A percentile compares a stretch with the other conserved stretches of the same genome.
Evolutionary conservation across 2,797 vertebrate species (phyloP).

Genomic region (Gymnothorax reevesii): DNA sequence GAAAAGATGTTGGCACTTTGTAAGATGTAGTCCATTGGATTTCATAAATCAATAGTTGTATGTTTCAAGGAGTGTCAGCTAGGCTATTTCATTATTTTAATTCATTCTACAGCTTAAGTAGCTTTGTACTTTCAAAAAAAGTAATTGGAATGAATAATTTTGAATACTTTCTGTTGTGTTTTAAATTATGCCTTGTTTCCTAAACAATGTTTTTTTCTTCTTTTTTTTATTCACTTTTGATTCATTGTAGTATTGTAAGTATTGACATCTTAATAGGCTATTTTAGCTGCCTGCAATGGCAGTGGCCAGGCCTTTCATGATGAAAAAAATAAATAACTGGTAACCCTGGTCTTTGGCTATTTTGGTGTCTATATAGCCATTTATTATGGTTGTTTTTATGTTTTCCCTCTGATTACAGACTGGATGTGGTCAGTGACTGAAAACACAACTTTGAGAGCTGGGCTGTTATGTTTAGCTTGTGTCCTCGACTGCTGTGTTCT

Average conservation of each 20-base stretch:
- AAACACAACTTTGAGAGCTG: slow-evolving; percentile 45
- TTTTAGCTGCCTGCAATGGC: background rate
- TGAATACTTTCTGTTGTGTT: slow-evolving; percentile 1
- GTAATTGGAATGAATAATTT: background rate
- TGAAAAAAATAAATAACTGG: background rate
- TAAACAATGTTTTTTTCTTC: slow-evolving; percentile 3
- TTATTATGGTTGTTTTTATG: slow-evolving; percentile 64
- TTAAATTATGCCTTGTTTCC: background rate
- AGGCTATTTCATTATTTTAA: background rate
- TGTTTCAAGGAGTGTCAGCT: background rate
- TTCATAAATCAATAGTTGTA: background rate
- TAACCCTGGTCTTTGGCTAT: slow-evolving; percentile 57
- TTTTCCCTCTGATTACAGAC: slow-evolving; percentile 69
- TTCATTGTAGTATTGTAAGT: too few species aligned
- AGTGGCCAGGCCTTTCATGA: slow-evolving; percentile 8
- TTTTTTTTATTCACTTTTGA: slow-evolving; percentile 39
- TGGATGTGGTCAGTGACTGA: slow-evolving; percentile 55
- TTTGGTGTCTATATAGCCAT: slow-evolving; percentile 53
- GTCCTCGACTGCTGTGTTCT: slow-evolving; percentile 25
- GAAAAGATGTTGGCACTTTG: background rate
- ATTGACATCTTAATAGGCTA: background rate
- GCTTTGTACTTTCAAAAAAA: background rate
- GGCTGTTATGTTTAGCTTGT: slow-evolving; percentile 33
- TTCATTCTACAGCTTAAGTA: background rate
- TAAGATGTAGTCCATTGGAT: background rate